phyloP scores from a whole-genome alignment of 2,888 invertebrate species.

The Julus scanicus region DNA sequence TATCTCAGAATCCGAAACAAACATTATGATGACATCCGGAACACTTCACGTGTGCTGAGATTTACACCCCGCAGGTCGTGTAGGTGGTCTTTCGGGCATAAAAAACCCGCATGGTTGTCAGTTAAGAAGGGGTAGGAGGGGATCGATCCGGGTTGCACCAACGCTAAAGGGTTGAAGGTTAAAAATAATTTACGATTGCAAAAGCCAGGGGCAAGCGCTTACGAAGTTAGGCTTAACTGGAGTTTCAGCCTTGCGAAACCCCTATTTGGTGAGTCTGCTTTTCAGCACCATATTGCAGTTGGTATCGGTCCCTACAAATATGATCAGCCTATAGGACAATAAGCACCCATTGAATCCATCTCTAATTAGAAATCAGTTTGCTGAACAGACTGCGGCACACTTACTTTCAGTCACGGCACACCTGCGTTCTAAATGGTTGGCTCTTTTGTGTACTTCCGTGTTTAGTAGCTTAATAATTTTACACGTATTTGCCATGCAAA shows the following conservation, averaged over 20 bases:
- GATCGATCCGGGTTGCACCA: conserved; percentile 19
- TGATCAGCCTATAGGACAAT: too few species aligned
- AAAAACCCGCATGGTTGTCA: neutral
- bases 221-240: too few species aligned
- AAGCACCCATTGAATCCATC: too few species aligned
- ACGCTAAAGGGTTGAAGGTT: neutral
- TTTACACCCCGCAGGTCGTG: neutral
- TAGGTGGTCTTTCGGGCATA: neutral
- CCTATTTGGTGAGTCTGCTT: neutral
- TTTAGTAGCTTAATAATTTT: too few species aligned
- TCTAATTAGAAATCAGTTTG: too few species aligned
- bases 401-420: too few species aligned
- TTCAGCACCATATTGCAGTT: too few species aligned
- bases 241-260: neutral
- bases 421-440: too few species aligned
- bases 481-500: too few species aligned
- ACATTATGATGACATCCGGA: neutral
- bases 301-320: too few species aligned
- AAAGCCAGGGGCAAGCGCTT: neutral
- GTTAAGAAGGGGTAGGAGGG: neutral
- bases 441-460: too few species aligned
- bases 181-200: neutral
- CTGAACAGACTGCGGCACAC: too few species aligned
- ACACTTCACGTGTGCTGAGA: neutral
- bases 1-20: neutral